phyloP scores from a whole-genome alignment of 2,113 vertebrate genomes.

The Jaculus jaculus region DNA sequence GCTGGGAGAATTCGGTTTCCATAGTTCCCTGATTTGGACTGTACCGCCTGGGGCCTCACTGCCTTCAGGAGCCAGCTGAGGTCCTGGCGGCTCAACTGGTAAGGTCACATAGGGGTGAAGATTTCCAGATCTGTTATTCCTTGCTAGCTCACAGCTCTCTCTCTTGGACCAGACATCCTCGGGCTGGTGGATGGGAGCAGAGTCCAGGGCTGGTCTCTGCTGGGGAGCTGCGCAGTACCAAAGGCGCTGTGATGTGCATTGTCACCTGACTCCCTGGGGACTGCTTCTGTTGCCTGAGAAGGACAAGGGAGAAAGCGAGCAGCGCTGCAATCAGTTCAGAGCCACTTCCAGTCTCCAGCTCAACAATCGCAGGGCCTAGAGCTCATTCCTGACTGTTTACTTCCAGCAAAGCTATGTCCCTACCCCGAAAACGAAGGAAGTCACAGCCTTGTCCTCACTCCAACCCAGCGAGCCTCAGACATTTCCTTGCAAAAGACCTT shows the following conservation, averaged over 20 bases:
- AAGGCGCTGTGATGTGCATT: not conserved
- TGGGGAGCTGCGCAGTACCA: not conserved
- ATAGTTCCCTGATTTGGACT: not conserved
- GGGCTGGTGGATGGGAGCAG: not conserved
- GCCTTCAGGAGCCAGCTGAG: not conserved
- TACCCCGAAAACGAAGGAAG: not conserved
- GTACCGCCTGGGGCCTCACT: not conserved
- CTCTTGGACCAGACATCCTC: not conserved
- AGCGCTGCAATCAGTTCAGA: not conserved
- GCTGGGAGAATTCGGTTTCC: not conserved
- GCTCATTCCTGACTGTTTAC: constrained; percentile 18
- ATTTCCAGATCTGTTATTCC: not conserved
- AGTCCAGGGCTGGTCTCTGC: not conserved
- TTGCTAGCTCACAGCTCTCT: not conserved
- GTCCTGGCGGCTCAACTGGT: not conserved
- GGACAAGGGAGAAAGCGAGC: not conserved
- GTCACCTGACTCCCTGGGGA: not conserved
- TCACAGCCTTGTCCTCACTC: not conserved
- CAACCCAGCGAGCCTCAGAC: not conserved
- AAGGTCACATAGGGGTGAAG: not conserved
- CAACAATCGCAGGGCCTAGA: not conserved
- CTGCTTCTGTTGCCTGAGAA: not conserved
- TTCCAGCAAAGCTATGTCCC: constrained; percentile 34
- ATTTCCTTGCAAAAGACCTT: not conserved
- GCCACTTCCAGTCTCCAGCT: not conserved